Conservation (phyloP, 1,140 invertebrate species). For the Eufriesea mexicana region DNA sequence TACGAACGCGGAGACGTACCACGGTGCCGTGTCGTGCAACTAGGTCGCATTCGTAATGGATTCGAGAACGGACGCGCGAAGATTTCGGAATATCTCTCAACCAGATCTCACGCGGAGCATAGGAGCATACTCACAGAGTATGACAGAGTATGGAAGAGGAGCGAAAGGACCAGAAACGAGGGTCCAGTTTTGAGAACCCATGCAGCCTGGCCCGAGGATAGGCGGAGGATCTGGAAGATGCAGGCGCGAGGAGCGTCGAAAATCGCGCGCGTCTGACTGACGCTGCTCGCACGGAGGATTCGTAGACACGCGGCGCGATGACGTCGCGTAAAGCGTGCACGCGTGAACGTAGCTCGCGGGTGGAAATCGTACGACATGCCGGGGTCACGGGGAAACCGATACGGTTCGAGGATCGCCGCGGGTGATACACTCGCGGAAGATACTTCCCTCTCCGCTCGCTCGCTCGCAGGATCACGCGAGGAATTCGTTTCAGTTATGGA, state of each 20-base stretch:
- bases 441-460: background rate
- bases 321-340: conserved; percentile 30
- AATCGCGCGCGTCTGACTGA: conserved; percentile 54
- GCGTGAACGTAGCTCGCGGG: conserved; percentile 4
- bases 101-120: too few species aligned
- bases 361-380: conserved; percentile 38
- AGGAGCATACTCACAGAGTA: too few species aligned
- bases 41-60: background rate
- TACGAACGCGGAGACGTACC: background rate
- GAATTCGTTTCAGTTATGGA: background rate
- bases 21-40: background rate
- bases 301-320: conserved; percentile 44
- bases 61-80: background rate
- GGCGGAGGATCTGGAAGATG: conserved; percentile 42
- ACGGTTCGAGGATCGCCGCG: conserved; percentile 41
- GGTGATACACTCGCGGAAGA: background rate
- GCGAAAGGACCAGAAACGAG: background rate
- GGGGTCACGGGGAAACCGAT: conserved; percentile 56
- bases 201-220: background rate
- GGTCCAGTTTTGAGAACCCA: background rate
- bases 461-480: background rate
- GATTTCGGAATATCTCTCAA: too few species aligned
- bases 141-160: too few species aligned
- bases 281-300: conserved; percentile 64
- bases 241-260: conserved; percentile 60